Evolutionary conservation across 1,140 invertebrate species (phyloP).

Genomic region (Hyposmocoma kahamanoa): DNA sequence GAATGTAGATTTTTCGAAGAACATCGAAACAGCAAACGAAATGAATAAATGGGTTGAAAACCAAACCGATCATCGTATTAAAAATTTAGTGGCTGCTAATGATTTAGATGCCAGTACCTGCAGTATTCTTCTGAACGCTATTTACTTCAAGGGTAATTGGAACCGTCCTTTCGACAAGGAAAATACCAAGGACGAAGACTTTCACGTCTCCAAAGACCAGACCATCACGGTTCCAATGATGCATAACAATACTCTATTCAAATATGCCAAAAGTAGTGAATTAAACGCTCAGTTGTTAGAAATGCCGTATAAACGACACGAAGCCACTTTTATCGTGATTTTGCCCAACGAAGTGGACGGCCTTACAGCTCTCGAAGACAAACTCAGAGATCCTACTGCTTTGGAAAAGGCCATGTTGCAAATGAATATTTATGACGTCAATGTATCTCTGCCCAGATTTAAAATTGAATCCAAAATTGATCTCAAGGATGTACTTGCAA

Average conservation of each 20-base stretch:
- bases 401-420: no score
- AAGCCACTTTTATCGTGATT: conserved; percentile 78
- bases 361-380: conserved; percentile 33
- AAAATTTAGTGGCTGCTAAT: conserved; percentile 76
- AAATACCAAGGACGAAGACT: conserved; percentile 60
- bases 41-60: no score
- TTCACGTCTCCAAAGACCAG: conserved; percentile 60
- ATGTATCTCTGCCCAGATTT: conserved; percentile 62
- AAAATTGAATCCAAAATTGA: conserved; percentile 66
- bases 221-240: conserved; percentile 78
- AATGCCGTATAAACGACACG: conserved; percentile 74
- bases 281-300: conserved; percentile 74
- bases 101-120: conserved; percentile 73
- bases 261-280: conserved; percentile 66
- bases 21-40: no score
- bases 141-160: conserved; percentile 89
- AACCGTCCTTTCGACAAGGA: conserved; percentile 69
- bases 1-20: no score
- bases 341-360: conserved; percentile 78
- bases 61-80: conserved; percentile 84
- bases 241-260: conserved; percentile 72
- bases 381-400: conserved; percentile 41
- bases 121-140: conserved; percentile 85
- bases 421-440: no score
- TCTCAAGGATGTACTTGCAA: conserved; percentile 36